Base-by-base conservation (phyloP, 1,140 invertebrate genomes). In the Listronotus bonariensis region DNA sequence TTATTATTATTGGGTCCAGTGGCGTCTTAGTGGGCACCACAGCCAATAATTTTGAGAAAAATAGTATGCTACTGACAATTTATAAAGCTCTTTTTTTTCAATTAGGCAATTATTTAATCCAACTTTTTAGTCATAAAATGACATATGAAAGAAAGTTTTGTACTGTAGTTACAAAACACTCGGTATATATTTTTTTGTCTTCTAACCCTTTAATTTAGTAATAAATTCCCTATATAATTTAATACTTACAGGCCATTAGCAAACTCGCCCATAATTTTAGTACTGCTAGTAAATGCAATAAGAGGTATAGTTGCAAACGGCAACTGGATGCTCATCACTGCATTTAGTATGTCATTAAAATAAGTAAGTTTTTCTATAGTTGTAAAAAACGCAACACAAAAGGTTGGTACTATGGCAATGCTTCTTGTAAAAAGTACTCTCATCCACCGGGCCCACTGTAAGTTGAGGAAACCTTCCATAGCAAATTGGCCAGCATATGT, bases 301-400 rank as follows among this genome's bases (percentile, higher is more conserved):
- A 92, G 90, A 14, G 95, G 95, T 52, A 97, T 81, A 3, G 92
- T 86, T 8, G 95, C 91, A 76, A 93, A 93, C 1, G 91, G 91
- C 65, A 93, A 77, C 74, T 95, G 92, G 2, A 95, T 80, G 66
- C 88, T 91, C 92, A 95, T 95, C 6, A 95, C 83, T 0, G 92
- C 92, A 79, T 97, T 97, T 1, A 97, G 80, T 15, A 92, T 80
- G 75, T 97, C 93, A 76, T 97, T 97, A 90, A 97, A 91, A 12
- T 81, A 81, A 15, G 90, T 92, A 45, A 97, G 77, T 69, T 95
- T 85, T 26, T 88, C 78, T 69, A 96, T 90, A 48, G 89, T 80
- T 48, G 85, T 85, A 67, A 86, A 92, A 68, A 89, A 86, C 3
- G 94, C 91, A 0, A 95, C 80, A 18, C 90, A 83, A 68, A 97